phyloP scores from a whole-genome alignment of 2,888 invertebrate genomes.

The Hedychridium roseum region DNA sequence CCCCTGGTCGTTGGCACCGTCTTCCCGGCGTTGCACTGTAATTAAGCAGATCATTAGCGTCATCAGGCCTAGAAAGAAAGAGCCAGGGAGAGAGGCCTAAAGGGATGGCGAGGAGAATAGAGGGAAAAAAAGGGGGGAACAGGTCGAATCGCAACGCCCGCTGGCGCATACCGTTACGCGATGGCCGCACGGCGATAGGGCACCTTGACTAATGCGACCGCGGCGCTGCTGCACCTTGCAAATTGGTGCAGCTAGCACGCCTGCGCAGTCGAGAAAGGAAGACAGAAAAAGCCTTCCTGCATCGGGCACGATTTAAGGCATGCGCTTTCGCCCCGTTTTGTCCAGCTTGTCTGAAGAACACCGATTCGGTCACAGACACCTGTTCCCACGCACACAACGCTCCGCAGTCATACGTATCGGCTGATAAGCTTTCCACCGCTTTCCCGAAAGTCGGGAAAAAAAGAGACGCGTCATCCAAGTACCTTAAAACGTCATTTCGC shows the following conservation, averaged over 20 bases:
- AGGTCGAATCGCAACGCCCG: conserved; percentile 48
- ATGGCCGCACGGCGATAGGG: conserved; percentile 58
- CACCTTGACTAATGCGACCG: conserved; percentile 61
- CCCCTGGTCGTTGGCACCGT: conserved; percentile 14
- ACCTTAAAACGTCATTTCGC: no score
- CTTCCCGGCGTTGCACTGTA: conserved; percentile 50
- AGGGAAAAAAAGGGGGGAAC: conserved; percentile 16
- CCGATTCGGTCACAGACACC: conserved; percentile 27
- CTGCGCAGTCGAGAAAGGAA: conserved; percentile 1
- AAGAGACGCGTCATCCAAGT: no score
- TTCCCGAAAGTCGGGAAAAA: no score
- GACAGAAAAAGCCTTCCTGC: conserved; percentile 41
- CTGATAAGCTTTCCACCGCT: no score
- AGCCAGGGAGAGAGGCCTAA: conserved; percentile 17
- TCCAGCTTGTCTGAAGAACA: conserved; percentile 34
- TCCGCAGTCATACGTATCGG: no score
- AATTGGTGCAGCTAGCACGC: conserved; percentile 59
- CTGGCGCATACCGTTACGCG: conserved; percentile 59
- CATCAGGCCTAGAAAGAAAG: conserved; percentile 37
- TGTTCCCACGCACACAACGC: conserved; percentile 30
- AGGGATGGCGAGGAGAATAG: conserved; percentile 1
- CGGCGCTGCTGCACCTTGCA: conserved; percentile 59
- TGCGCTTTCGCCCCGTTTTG: conserved; percentile 24
- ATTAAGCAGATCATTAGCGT: conserved; percentile 63
- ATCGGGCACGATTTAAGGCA: conserved; percentile 45